These are phyloP conservation scores for Cettia cetti DNA, from an alignment of 2,113 vertebrate genomes.

Conservation along the genomic window DNA sequence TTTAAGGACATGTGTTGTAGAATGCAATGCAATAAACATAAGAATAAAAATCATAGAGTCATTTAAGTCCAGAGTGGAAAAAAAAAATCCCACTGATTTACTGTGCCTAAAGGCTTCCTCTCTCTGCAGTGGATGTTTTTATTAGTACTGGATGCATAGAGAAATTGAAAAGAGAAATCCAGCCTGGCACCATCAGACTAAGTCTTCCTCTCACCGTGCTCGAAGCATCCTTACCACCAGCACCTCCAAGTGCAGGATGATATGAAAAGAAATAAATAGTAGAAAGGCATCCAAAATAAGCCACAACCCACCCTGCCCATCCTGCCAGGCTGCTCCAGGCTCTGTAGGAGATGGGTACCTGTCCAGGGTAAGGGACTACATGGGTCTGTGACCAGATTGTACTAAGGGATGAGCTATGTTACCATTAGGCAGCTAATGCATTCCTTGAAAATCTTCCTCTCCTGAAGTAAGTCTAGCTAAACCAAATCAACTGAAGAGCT, in stretches of 20 bases:
- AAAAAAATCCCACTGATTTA: neutral
- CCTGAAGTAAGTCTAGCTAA: neutral
- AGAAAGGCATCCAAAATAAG: neutral
- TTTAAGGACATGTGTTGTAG: neutral
- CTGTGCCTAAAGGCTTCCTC: neutral
- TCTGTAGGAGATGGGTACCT: neutral
- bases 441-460: neutral
- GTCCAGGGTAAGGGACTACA: neutral
- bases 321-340: neutral
- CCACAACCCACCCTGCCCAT: neutral
- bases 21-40: neutral
- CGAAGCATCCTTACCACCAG: neutral
- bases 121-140: neutral
- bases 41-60: neutral
- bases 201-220: neutral
- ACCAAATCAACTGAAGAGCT: neutral
- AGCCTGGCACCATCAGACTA: neutral
- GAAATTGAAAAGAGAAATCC: neutral
- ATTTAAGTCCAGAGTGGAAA: neutral
- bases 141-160: neutral
- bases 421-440: neutral
- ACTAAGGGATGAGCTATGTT: fast-evolving
- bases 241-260: neutral
- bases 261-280: neutral
- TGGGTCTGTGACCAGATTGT: neutral